Evolutionary conservation across 2,888 invertebrate genomes (phyloP).

Genomic region (Andrena bucephala): DNA sequence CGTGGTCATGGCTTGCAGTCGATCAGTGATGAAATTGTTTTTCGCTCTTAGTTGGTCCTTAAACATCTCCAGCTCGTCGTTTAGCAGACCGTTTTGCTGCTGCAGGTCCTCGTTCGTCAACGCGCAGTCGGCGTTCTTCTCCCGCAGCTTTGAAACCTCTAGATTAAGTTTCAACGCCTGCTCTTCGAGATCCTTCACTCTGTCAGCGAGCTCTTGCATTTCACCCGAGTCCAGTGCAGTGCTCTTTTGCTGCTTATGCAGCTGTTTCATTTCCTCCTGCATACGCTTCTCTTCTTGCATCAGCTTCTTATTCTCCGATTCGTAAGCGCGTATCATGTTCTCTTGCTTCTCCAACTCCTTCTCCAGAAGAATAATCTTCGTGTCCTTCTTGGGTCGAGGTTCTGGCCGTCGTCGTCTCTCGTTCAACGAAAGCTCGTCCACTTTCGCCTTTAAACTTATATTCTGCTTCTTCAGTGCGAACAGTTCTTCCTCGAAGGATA

Average conservation of each 20-base stretch:
- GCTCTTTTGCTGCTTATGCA: conserved; percentile 73
- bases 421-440: conserved; percentile 78
- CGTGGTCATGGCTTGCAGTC: conserved; percentile 79
- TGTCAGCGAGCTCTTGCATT: conserved; percentile 75
- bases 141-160: conserved; percentile 77
- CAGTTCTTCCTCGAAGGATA: conserved; percentile 80
- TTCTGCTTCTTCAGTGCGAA: conserved; percentile 82
- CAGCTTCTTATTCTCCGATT: conserved; percentile 81
- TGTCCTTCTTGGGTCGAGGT: conserved; percentile 68
- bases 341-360: conserved; percentile 81
- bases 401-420: conserved; percentile 68
- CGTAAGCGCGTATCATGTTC: conserved; percentile 80
- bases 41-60: conserved; percentile 82
- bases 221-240: conserved; percentile 68
- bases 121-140: conserved; percentile 77
- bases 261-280: conserved; percentile 77
- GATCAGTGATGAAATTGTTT: conserved; percentile 81
- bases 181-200: conserved; percentile 80
- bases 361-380: conserved; percentile 74
- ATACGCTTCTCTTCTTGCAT: conserved; percentile 78
- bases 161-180: conserved; percentile 78
- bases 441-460: conserved; percentile 80
- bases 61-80: conserved; percentile 81
- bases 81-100: conserved; percentile 80
- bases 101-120: conserved; percentile 79